A percentile compares a stretch with the other conserved stretches of the same genome.
These are phyloP conservation scores for Limonius californicus DNA, from an alignment of 1,140 invertebrate genomes.

Conservation along the genomic window DNA sequence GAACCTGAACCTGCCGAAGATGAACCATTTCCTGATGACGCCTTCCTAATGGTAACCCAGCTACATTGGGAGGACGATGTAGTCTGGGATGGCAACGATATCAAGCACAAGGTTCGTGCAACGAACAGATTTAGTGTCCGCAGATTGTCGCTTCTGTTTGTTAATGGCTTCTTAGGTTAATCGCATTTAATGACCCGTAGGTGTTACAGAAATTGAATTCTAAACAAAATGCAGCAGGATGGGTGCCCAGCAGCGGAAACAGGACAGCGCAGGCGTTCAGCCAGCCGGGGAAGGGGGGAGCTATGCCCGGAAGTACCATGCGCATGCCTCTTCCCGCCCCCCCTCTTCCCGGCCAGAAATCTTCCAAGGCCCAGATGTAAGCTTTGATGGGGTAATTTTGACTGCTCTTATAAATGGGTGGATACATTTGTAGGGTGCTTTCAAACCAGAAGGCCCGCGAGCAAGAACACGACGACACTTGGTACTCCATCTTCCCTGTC, in stretches of 20 bases:
- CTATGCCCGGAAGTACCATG: conserved; percentile 28
- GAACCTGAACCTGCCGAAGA: conserved; percentile 44
- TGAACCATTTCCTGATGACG: conserved; percentile 74
- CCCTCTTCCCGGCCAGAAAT: conserved; percentile 50
- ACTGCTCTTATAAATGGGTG: background rate
- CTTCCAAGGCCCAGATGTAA: conserved; percentile 52
- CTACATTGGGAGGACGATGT: conserved; percentile 97
- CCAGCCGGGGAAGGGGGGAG: conserved; percentile 73
- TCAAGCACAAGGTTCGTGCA: conserved; percentile 75
- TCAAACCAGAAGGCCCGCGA: conserved; percentile 44
- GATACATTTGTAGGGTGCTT: conserved; percentile 28
- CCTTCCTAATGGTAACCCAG: conserved; percentile 93
- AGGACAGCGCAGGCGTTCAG: conserved; percentile 89
- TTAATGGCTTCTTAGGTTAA: conserved; percentile 11
- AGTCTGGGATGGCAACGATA: conserved; percentile 96
- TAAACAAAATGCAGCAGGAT: conserved; percentile 89
- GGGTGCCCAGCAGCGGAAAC: conserved; percentile 90
- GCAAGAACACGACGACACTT: conserved; percentile 72
- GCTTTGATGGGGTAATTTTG: background rate
- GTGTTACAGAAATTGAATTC: conserved; percentile 75
- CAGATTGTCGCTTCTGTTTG: background rate
- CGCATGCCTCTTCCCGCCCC: conserved; percentile 41
- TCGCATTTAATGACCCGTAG: conserved; percentile 42
- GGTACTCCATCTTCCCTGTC: conserved; percentile 97
- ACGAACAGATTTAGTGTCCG: background rate